Conservation (phyloP, 2,797 vertebrate genomes). For the Onychomys leucogaster region DNA sequence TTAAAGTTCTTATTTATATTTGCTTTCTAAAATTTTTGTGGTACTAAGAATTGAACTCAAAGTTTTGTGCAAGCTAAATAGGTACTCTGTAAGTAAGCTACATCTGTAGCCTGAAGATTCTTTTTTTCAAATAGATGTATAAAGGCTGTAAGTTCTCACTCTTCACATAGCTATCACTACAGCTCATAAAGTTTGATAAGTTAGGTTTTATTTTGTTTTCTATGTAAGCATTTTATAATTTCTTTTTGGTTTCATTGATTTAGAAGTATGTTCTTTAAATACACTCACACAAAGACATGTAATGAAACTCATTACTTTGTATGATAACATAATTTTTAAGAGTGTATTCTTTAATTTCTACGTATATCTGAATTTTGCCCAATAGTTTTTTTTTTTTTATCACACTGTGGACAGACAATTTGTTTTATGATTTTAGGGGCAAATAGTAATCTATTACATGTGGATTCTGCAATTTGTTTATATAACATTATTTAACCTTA, state of each 20-base stretch:
- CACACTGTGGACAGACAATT: not conserved
- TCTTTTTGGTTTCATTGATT: slow-evolving; percentile 14
- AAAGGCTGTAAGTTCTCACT: not conserved
- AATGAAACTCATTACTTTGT: not conserved
- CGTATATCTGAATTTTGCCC: not conserved
- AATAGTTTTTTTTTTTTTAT: slow-evolving; percentile 36
- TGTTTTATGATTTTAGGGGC: slow-evolving; percentile 10
- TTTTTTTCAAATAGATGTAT: not conserved
- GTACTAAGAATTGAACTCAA: not conserved
- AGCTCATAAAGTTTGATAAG: not conserved
- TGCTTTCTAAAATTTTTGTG: not conserved
- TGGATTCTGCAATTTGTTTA: not conserved
- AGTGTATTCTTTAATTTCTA: slow-evolving; percentile 7
- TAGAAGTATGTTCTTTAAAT: not conserved
- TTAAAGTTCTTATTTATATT: slow-evolving; percentile 5
- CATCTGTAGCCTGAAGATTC: not conserved
- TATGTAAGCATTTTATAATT: slow-evolving; percentile 18
- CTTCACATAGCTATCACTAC: not conserved
- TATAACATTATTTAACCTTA: slow-evolving; percentile 8
- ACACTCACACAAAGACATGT: not conserved
- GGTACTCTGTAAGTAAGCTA: not conserved
- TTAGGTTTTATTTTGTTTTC: slow-evolving; percentile 32
- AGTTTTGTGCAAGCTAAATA: not conserved
- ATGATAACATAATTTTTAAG: not conserved
- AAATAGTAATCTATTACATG: not conserved